Base-by-base conservation (phyloP, 2,888 invertebrate species). In the Ceriagrion tenellum region DNA sequence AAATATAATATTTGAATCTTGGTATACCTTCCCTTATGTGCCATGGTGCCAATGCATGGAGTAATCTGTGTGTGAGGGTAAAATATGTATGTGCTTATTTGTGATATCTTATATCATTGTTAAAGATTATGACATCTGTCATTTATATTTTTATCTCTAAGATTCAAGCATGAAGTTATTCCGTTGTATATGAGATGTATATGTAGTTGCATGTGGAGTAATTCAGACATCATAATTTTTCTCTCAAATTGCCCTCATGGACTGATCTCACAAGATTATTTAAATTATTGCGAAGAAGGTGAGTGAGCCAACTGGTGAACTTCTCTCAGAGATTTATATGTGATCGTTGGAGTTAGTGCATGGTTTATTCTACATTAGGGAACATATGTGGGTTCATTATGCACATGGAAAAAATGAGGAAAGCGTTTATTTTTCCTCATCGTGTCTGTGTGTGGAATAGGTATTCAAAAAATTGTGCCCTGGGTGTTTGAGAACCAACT, bases 241-340 rank as follows among this genome's bases (percentile, higher is more conserved):
- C 35, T 47, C 69, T 93, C 47, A 6, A 47, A 26, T 74, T 93
- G 93, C 93, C n/a, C n/a, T 55, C 69, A 47, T 93, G 93, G 93
- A 93, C 69, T 93, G 18, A 59, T 18, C 74, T 47, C 26, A 16
- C 93, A 93, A 93, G 93, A 93, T 74, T 93, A 93, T 69, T 93
- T 69, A 93, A 93, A 93, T 93, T 93, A 47, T 74, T 93, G n/a
- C 74, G 93, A 93, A 47, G 59, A 93, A 93, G 93, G 93, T 93
- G 69, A 93, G 93, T 93, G 26, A 35, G 40, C 26, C 16, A 26
- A 74, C n/a, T 63, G 69, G 26, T 26, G 0, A 26, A 63, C 26
- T n/a, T 20, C 40, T 26, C 1, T n/a, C 40, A 10, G 81, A 13
- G 13, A 26, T 81, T 81, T 26, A 35, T 13, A 16, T 16, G 35